Conservation (phyloP, 2,113 vertebrate species). For the Fukomys damarensis region DNA sequence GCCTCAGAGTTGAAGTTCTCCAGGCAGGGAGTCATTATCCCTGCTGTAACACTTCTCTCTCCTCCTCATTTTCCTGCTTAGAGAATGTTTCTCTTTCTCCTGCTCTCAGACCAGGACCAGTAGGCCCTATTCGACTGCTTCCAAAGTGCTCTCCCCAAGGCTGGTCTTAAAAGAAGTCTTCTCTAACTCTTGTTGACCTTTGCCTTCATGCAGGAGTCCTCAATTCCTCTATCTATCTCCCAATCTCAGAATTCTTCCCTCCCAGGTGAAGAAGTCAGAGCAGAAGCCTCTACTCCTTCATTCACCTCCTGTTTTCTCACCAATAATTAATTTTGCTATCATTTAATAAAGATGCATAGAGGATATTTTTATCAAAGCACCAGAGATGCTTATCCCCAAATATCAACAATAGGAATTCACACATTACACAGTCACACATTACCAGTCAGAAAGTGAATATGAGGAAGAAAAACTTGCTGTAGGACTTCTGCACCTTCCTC, state of each 20-base stretch:
- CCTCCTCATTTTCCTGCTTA: not conserved
- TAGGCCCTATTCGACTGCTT: not conserved
- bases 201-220: not conserved
- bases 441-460: not conserved
- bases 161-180: not conserved
- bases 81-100: not conserved
- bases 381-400: not conserved
- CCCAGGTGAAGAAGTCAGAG: not conserved
- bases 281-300: not conserved
- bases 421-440: not conserved
- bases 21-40: not conserved
- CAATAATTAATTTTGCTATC: not conserved
- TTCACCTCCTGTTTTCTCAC: not conserved
- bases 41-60: not conserved
- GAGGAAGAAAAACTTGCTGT: slow-evolving; percentile 2
- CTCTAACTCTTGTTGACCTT: not conserved
- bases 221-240: not conserved
- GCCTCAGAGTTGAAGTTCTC: not conserved
- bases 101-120: not conserved
- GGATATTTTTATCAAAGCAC: slow-evolving; percentile 27
- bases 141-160: not conserved
- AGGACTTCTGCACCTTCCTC: not conserved
- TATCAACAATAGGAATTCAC: not conserved
- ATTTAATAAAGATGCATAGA: not conserved
- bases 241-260: not conserved